Evolutionary conservation across 2,888 invertebrate genomes (phyloP), one percentile per base, ranked within the genome.

Genomic region (Cybosia mesomella): DNA sequence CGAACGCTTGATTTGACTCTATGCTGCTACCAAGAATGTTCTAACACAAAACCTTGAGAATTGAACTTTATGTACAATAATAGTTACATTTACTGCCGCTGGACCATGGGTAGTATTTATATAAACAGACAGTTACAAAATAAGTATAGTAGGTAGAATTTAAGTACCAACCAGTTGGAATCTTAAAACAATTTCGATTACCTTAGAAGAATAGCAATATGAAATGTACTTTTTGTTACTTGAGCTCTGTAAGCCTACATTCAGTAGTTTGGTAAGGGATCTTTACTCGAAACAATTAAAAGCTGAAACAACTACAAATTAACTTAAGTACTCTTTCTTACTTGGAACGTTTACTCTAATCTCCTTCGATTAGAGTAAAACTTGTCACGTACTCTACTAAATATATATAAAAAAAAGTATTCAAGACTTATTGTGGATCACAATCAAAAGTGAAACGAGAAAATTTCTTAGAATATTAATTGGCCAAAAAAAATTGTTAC

Each of bases 241-340:
- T 53, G 8, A 62, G 43, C 28, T 61, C 58, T 57, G 54, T 66
- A 66, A 72, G 70, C 59, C 28, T 18, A 69, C 34, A 59, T 68
- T 64, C 43, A 66, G 69, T 70, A 70, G 65, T 71, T 73, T 67
- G 67, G 68, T 64, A 66, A 59, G 18, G 58, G 43, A 15, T 24
- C 61, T 69, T 70, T 49, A 60, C 68, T 66, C 55, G 70, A 64
- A 58, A 69, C 54, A 73, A 64, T 77, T 70, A 70, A 73, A 74
- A 54, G 58, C 54, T 65, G 43, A 64, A 73, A 70, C 61, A 67
- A 69, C 70, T 59, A 66, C 68, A 79, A 72, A 78, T 74, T 70
- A 74, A 72, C 70, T 70, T 67, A 72, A 77, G 66, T 71, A 67
- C 71, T 69, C 68, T 72, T 72, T 71, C 66, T 66, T 65, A 69